Base-by-base conservation (phyloP, 2,888 invertebrate species). In the Ophion slaviceki region DNA sequence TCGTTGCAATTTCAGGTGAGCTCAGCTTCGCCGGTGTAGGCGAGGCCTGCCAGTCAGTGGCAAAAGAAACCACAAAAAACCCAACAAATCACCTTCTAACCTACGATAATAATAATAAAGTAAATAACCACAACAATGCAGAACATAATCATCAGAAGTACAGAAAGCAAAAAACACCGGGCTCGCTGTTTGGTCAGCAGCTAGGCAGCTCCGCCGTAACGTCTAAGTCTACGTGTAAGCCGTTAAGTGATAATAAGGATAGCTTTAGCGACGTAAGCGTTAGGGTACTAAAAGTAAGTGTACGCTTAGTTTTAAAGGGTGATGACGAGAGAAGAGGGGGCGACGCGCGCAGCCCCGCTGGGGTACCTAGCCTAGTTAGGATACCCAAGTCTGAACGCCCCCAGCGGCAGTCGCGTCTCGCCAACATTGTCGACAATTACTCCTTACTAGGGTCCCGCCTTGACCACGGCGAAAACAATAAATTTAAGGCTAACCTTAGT, bases 361-460 rank as follows among this genome's bases (percentile, higher is more conserved):
- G 93, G 93, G 93, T 93, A 93, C 93, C 94, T 94, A 94, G 93
- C 93, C 94, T 94, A 94, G 94, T 94, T 94, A 94, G 93, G 93
- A 94, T 93, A 94, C 93, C 92, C 93, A 94, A 94, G 94, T 94
- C 94, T 94, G 94, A 94, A 92, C 91, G 92, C 92, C 93, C 93
- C 92, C 91, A 90, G 91, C 91, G 92, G 92, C 90, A 89, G 92
- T 91, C 92, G 91, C 91, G 90, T 92, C 88, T 91, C 92, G 92
- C 92, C 91, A 91, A 92, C 91, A 92, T 92, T 91, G 92, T 92
- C 91, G 91, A 93, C 92, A 93, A 93, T 93, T 93, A 93, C 92
- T 93, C 93, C 91, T 93, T 92, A 92, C 90, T 92, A 93, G 93
- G 92, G 92, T 93, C 92, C 92, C 92, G 93, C 93, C 92, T 93